Conservation (phyloP, 92 coral and sea anemone genomes). For the Blastomussa wellsi region DNA sequence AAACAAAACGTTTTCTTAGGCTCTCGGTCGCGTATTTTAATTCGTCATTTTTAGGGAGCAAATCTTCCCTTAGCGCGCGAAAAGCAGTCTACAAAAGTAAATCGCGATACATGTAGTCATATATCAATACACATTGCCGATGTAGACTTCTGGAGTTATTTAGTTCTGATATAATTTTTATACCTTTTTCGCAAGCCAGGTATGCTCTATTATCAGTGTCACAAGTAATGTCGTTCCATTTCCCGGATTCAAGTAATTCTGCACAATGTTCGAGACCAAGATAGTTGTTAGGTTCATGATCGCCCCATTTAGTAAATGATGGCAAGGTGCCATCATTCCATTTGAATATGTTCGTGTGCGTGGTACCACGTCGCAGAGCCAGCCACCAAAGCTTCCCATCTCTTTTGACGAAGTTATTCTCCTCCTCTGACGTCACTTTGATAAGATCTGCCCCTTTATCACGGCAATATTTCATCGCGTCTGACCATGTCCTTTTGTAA, state of each 20-base stretch:
- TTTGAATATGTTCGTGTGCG: background rate
- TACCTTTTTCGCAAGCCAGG: slow-evolving; percentile 30
- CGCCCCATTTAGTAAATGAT: background rate
- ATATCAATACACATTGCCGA: no score
- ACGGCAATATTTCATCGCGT: background rate
- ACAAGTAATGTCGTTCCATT: background rate
- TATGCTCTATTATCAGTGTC: background rate
- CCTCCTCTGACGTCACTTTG: slow-evolving; percentile 23
- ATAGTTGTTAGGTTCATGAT: background rate
- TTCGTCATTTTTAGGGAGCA: no score
- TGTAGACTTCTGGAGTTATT: no score
- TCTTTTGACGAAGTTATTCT: slow-evolving; percentile 14
- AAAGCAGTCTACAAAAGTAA: no score
- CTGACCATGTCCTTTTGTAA: background rate
- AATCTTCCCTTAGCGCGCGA: no score
- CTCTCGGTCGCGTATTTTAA: no score
- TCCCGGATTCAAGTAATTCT: background rate
- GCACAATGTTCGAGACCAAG: background rate
- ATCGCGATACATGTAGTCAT: no score
- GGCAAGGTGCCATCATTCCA: slow-evolving; percentile 28
- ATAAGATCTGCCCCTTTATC: background rate
- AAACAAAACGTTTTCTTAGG: no score
- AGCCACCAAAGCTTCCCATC: slow-evolving; percentile 2
- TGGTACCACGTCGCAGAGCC: slow-evolving; percentile 14
- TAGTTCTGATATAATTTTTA: background rate